Conservation (phyloP, 2,888 invertebrate genomes). For the Ornithoptera alexandrae region DNA sequence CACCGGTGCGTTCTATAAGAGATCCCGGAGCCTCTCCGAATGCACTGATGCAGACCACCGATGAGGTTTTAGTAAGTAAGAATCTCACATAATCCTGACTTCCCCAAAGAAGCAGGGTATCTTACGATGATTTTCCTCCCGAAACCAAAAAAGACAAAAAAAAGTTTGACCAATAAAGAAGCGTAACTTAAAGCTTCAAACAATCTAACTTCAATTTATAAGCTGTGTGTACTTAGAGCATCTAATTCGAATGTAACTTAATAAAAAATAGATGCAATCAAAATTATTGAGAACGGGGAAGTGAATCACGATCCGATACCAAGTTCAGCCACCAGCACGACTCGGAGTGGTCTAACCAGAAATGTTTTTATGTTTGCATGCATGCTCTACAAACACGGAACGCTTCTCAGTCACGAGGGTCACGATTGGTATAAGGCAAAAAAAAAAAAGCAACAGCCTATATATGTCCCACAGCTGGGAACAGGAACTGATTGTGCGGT, state of each 20-base stretch:
- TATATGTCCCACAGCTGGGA: constrained; percentile 23
- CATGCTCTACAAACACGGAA: constrained; percentile 28
- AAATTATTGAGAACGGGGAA: constrained; percentile 25
- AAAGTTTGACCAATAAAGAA: no score
- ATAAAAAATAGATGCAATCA: constrained; percentile 19
- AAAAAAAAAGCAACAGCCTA: constrained; percentile 11
- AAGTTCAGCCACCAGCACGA: constrained; percentile 23
- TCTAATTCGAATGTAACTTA: background rate
- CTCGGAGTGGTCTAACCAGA: constrained; percentile 25
- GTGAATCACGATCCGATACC: constrained; percentile 18
- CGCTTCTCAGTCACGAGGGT: constrained; percentile 32
- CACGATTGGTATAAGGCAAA: constrained; percentile 21
- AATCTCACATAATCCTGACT: no score
- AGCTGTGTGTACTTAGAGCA: no score
- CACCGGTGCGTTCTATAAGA: no score
- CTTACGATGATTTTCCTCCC: no score
- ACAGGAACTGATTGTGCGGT: background rate
- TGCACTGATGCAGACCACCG: no score
- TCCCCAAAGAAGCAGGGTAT: no score
- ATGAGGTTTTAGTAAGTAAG: no score
- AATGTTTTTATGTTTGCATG: constrained; percentile 26
- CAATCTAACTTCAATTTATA: no score
- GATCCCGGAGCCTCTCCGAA: no score
- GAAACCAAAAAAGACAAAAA: no score
- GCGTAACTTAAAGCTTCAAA: no score